A percentile compares a stretch with the other conserved stretches of the same genome.
These are phyloP conservation scores for Lordiphosa clarofinis DNA, from an alignment of 1,140 invertebrate species.

Conservation along the genomic window DNA sequence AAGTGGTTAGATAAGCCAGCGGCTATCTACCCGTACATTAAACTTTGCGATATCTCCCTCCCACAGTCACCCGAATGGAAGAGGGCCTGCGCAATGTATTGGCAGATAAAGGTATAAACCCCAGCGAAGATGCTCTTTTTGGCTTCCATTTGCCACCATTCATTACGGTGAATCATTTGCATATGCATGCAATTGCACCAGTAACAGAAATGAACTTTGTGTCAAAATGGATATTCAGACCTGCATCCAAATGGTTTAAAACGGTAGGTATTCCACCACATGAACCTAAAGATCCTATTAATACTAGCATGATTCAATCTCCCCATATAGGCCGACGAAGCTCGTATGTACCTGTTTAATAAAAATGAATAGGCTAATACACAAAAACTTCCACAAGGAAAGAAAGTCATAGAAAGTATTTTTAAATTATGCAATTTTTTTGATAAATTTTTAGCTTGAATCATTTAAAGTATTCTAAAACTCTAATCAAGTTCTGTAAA, in stretches of 20 bases:
- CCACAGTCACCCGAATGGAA: constrained; percentile 37
- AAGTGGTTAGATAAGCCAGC: constrained; percentile 54
- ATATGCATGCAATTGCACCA: constrained; percentile 93
- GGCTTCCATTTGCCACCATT: constrained; percentile 97
- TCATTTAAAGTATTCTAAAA: too few species aligned
- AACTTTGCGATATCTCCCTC: constrained; percentile 29
- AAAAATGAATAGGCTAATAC: too few species aligned
- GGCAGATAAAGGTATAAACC: constrained; percentile 79
- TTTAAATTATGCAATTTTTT: too few species aligned
- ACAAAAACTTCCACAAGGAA: too few species aligned
- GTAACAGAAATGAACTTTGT: constrained; percentile 87
- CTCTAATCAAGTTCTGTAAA: too few species aligned
- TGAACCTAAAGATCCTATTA: too few species aligned
- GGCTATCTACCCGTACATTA: not conserved
- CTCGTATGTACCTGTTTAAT: too few species aligned
- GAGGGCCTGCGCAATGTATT: constrained; percentile 31
- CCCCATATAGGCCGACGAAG: too few species aligned
- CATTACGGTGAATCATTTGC: constrained; percentile 89
- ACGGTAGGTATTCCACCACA: constrained; percentile 82
- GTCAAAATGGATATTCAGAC: constrained; percentile 85
- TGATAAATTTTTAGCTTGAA: too few species aligned
- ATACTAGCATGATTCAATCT: too few species aligned
- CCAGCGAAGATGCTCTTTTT: constrained; percentile 82
- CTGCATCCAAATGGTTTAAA: constrained; percentile 91
- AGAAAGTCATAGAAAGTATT: too few species aligned